Evolutionary conservation across 2,113 vertebrate species (phyloP), one percentile per base, ranked within the genome.

Genomic region (Stictonetta naevosa): DNA sequence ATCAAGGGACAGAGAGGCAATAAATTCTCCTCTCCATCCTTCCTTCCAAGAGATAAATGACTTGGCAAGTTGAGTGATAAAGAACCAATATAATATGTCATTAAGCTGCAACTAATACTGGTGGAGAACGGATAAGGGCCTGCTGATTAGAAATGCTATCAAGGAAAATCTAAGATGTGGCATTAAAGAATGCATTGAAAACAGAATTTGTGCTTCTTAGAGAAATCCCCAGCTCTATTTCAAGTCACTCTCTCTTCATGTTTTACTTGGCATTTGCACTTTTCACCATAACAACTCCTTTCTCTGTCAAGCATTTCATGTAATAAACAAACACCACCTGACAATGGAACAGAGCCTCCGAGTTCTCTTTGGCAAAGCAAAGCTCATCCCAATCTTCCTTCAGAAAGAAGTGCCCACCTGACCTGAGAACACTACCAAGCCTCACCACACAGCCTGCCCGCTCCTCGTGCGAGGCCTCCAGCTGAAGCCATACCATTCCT

Each of bases 41-140:
- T 44, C 73, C 53, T 60, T 74, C 48, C 26, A 67, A 86, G 75
- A 91, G 46, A 93, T 42, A 77, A 93, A 88, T 0, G 15, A 46
- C 58, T 83, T 81, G 68, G 59, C 55, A 93, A 94, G 33, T 53
- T 63, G 36, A 94, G 50, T 42, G 64, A 94, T 86, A 96, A 91
- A 96, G 76, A 79, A 88, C 16, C 55, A 58, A 56, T 50, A 76
- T 20, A 93, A 62, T 28, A 58, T 11, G 33, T 67, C 90, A 94
- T 93, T 83, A 92, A 88, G 75, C 22, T 86, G 79, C 75, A 93
- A 64, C 42, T 77, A 89, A 85, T 26, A 71, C 26, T 40, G 46
- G 63, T 16, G 50, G 64, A 93, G 67, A 83, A 87, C 20, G 34
- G 90, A 20, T 72, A 83, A 78, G 38, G 48, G 23, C 46, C 59